Percentiles rank a stretch among this genome's conserved stretches.
Evolutionary conservation across 2,113 vertebrate species (phyloP).

Genomic region (Pelodiscus sinensis): DNA sequence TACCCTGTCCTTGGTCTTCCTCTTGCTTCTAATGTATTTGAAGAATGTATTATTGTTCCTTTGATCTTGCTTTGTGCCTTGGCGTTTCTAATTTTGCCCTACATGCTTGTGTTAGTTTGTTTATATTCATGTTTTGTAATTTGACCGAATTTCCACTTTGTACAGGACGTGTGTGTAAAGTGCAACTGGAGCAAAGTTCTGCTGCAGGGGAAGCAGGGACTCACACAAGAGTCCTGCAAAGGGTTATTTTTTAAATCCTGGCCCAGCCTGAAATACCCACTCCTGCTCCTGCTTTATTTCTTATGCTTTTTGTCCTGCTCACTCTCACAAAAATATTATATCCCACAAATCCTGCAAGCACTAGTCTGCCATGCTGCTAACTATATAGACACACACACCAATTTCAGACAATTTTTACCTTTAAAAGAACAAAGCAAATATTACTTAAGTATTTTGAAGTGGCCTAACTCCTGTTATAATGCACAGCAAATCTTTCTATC

Average conservation of each 20-base stretch:
- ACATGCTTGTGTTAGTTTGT: no score
- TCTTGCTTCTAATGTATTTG: no score
- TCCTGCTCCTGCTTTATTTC: not conserved
- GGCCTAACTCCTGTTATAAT: not conserved
- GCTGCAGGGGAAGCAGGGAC: not conserved
- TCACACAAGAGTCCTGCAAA: not conserved
- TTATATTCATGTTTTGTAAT: no score
- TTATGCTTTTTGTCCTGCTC: not conserved
- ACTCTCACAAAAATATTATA: not conserved
- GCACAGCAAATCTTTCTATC: not conserved
- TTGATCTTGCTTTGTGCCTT: no score
- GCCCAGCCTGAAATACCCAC: not conserved
- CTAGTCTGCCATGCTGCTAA: not conserved
- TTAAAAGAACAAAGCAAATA: not conserved
- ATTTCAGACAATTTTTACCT: not conserved
- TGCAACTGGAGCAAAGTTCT: not conserved
- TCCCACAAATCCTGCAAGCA: not conserved
- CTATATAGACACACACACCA: not conserved
- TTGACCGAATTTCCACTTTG: no score
- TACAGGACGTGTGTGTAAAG: not conserved
- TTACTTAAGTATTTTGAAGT: not conserved
- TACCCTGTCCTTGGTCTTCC: no score
- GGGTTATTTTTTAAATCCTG: not conserved
- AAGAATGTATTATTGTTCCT: no score
- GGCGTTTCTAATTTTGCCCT: no score